Base-by-base conservation (phyloP, 2,888 invertebrate genomes). In the Oscheius myriophilus region DNA sequence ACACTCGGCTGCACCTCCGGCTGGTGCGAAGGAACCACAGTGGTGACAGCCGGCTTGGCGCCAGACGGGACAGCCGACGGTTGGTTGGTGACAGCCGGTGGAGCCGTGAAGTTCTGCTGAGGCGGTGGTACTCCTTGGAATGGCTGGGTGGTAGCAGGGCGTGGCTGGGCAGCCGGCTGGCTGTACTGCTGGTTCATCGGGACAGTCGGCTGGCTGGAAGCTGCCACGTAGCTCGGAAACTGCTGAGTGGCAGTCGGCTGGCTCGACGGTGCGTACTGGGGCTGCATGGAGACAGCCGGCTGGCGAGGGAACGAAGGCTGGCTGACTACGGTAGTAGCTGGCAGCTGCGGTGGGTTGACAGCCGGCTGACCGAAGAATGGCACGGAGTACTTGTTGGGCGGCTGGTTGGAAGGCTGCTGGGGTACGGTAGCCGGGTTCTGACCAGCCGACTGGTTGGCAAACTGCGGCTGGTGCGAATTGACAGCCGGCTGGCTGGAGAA, bases 81-180 rank as follows among this genome's bases (percentile, higher is more conserved):
- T 57, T 49, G 55, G n/a, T 1, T 18, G 23, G n/a, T 18, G 11
- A 11, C 21, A 49, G 49, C 49, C 18, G 49, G 18, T 18, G 16
- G 49, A 18, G 1, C 18, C 9, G 18, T 11, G 7, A 18, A 11
- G 11, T 18, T 1, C 21, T 23, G 16, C 45, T 55, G 25, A 43
- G 14, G 26, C 26, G 11, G 9, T 33, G 33, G 33, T 33, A 33
- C 33, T 1, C 52, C 33, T 33, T 61, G 61, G n/a, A 25, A 49
- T 0, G 61, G 61, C 23, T 46, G 63, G 21, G 71, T 41, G 65
- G 73, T 73, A 62, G 61, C 23, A 58, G 63, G 12, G 4, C 33
- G 33, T 6, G 33, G 3, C 33, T 33, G 33, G 11, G 53, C n/a
- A 33, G 33, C 39, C 33, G 54, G 21, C 33, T 21, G 33, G 33